These are phyloP conservation scores for Glareola pratincola DNA, from an alignment of 2,113 vertebrate species.

Conservation along the genomic window DNA sequence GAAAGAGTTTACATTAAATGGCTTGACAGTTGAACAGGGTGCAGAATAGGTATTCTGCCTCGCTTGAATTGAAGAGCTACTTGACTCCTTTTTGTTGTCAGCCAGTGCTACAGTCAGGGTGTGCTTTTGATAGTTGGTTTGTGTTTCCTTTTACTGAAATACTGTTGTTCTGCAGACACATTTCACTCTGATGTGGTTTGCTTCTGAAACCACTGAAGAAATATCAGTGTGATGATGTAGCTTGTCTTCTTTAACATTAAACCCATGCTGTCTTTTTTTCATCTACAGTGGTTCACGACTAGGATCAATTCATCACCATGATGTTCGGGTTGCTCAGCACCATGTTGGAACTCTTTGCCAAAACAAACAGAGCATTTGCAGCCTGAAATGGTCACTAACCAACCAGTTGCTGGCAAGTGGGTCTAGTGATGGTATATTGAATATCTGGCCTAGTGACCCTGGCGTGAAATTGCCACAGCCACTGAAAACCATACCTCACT, in stretches of 20 bases:
- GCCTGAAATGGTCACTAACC: slow-evolving; percentile 77
- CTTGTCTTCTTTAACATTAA: neutral
- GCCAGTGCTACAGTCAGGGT: neutral
- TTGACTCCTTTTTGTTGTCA: neutral
- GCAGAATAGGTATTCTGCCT: neutral
- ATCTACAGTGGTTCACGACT: slow-evolving; percentile 75
- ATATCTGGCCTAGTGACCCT: slow-evolving; percentile 71
- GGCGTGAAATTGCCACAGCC: slow-evolving; percentile 32
- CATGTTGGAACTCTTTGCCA: slow-evolving; percentile 56
- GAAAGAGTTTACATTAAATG: neutral
- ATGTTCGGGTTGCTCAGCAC: slow-evolving; percentile 61
- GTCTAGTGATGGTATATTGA: slow-evolving; percentile 71
- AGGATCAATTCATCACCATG: slow-evolving; percentile 74
- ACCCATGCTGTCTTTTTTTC: neutral
- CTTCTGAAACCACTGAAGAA: neutral
- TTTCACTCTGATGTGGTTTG: neutral
- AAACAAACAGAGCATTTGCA: slow-evolving; percentile 69
- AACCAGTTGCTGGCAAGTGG: slow-evolving; percentile 72
- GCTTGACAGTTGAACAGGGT: neutral
- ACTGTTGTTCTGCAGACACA: neutral
- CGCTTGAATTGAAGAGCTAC: neutral
- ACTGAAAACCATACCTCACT: slow-evolving; percentile 58
- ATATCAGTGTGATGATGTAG: neutral
- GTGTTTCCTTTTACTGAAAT: neutral
- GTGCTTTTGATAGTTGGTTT: neutral